Percentiles rank a stretch among this genome's conserved stretches.
These are phyloP conservation scores for Natator depressus DNA, from an alignment of 2,113 vertebrate species.

Conservation along the genomic window DNA sequence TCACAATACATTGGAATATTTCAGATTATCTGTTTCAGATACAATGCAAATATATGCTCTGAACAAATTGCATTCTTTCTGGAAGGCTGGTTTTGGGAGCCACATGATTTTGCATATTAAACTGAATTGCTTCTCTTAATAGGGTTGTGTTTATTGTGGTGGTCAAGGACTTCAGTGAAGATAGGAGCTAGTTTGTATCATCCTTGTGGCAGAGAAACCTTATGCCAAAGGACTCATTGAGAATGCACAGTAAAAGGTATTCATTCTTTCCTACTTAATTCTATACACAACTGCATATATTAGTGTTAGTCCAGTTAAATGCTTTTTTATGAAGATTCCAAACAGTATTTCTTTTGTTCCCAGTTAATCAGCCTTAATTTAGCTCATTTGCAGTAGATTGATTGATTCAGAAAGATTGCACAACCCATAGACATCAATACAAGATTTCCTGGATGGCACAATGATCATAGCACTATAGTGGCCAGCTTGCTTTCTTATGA, in stretches of 20 bases:
- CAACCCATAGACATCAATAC: neutral
- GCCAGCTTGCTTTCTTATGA: neutral
- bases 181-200: neutral
- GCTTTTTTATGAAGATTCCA: constrained; percentile 25
- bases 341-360: neutral
- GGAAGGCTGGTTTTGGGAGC: neutral
- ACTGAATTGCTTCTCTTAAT: neutral
- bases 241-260: neutral
- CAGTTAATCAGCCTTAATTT: neutral
- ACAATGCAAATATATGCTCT: neutral
- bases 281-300: neutral
- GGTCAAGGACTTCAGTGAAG: neutral
- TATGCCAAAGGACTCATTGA: neutral
- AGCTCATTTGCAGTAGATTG: neutral
- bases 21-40: neutral
- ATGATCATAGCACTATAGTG: neutral
- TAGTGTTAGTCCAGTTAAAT: constrained; percentile 29
- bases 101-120: neutral
- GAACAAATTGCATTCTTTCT: neutral
- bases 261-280: neutral
- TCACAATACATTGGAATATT: neutral
- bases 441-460: neutral
- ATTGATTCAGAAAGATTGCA: neutral
- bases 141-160: neutral
- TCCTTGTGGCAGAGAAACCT: neutral